phyloP scores from a whole-genome alignment of 1,140 invertebrate genomes.

The Rhagoletis pomonella region DNA sequence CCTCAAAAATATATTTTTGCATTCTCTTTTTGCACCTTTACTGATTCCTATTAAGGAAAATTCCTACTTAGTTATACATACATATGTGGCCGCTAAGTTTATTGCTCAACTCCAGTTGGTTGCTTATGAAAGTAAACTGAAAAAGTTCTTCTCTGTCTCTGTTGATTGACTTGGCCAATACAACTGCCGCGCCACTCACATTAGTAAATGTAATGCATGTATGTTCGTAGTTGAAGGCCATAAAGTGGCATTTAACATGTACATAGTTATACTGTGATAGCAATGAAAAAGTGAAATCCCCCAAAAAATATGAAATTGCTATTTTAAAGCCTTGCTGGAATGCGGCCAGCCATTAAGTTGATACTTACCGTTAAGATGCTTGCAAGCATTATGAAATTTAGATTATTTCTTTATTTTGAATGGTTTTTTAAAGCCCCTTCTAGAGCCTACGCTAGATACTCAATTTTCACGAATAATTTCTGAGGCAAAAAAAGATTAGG shows the following conservation, averaged over 20 bases:
- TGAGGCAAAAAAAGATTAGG: too few species aligned
- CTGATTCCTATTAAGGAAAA: not conserved
- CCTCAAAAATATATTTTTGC: not conserved
- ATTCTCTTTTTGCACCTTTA: not conserved
- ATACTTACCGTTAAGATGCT: too few species aligned
- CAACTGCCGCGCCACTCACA: not conserved
- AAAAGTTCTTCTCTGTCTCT: not conserved
- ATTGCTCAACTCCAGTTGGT: slow-evolving; percentile 14
- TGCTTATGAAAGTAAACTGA: slow-evolving; percentile 13
- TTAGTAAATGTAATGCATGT: not conserved
- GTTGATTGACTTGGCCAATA: not conserved
- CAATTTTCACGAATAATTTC: too few species aligned
- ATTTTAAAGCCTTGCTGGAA: not conserved
- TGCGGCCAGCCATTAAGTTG: slow-evolving; percentile 18
- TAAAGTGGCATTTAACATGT: not conserved
- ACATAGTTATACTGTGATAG: not conserved
- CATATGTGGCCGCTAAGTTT: not conserved
- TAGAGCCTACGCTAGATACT: too few species aligned
- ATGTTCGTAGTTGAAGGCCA: not conserved
- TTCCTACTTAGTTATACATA: not conserved
- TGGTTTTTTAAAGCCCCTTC: too few species aligned
- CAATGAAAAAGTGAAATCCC: slow-evolving; percentile 14
- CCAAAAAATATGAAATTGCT: not conserved
- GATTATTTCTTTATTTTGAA: too few species aligned
- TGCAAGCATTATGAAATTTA: too few species aligned